A percentile compares a stretch with the other conserved stretches of the same genome.
phyloP scores from a whole-genome alignment of 1,140 invertebrate species.

The Nasonia longicornis region DNA sequence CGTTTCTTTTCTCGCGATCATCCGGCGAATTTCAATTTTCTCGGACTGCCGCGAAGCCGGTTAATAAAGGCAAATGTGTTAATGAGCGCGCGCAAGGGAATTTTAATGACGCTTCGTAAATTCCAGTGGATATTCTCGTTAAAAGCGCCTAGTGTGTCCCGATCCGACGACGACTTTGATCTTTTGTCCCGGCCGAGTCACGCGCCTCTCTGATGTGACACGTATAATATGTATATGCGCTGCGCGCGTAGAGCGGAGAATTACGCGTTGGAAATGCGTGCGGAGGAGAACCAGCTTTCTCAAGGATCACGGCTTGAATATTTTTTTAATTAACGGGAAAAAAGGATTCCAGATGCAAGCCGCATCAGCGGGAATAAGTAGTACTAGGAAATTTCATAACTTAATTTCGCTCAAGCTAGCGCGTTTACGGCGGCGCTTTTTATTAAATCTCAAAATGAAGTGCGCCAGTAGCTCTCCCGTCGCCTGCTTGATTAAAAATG shows the following conservation, averaged over 20 bases:
- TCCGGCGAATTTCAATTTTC: not conserved
- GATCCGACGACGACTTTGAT: conserved; percentile 7
- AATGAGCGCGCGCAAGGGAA: conserved; percentile 5
- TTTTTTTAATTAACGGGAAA: conserved; percentile 31
- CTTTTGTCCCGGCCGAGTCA: conserved; percentile 8
- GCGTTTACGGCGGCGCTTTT: not conserved
- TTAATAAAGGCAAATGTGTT: not conserved
- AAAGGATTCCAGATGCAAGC: conserved; percentile 28
- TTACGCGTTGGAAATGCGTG: conserved; percentile 23
- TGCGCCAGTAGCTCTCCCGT: not conserved
- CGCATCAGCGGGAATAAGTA: not conserved
- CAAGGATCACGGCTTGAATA: not conserved
- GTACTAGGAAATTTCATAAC: conserved; percentile 12
- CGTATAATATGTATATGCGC: not conserved
- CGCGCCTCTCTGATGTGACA: not conserved
- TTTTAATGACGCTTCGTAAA: conserved; percentile 34
- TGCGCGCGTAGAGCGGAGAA: not conserved
- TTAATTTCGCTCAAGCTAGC: conserved; percentile 5
- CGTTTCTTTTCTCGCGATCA: not conserved
- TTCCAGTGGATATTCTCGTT: conserved; percentile 17
- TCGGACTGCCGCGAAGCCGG: not conserved
- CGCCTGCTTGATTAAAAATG: conserved; percentile 2
- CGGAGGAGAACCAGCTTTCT: conserved; percentile 7
- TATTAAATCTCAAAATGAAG: conserved; percentile 12
- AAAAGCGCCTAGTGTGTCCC: not conserved